Evolutionary conservation across 2,888 invertebrate genomes (phyloP), one percentile per base, ranked within the genome.

Genomic region (Thecophora atra): DNA sequence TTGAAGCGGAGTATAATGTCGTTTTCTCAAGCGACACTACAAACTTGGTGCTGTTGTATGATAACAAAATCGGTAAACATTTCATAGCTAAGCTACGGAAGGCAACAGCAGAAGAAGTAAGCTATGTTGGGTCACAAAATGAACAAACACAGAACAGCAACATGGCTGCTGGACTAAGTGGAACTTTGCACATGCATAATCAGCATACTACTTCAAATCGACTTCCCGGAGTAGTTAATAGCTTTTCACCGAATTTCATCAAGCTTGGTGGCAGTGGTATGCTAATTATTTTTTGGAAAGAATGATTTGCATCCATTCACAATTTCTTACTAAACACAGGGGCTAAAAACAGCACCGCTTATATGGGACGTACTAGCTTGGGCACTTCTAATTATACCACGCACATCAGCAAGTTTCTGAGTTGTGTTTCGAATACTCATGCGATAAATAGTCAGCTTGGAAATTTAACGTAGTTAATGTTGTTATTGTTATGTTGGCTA

Each of bases 31-130:
- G 89, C 80, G 90, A 90, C 26, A 89, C 91, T 71, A 95, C 95
- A 0, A 95, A 96, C 78, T 88, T 98, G 64, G 91, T 95, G 74
- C 87, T 98, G 75, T 85, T 95, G 0, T 97, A 93, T 79, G 95
- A 96, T 83, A 90, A 89, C 76, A 91, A 91, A 82, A 88, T 91
- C 47, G 92, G 91, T 5, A 90, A 91, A 56, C 97, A 97, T 87
- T 93, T 94, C 13, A 89, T 96, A 3, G 96, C 94, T 89, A 91
- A 89, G 78, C 89, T 97, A 42, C 88, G 97, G 4, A 92, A 91
- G 84, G 91, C 95, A 0, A 89, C 90, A 2, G 84, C 89, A 28
- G 93, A 95, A 76, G 97, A 96, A 85, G 90, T 90, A 64, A 85
- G 90, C 24, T 82, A 87, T 7, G 88, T 91, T 78, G 90, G 91